These are phyloP conservation scores for Amblyornis subalaris DNA, from an alignment of 2,113 vertebrate species.

Conservation along the genomic window DNA sequence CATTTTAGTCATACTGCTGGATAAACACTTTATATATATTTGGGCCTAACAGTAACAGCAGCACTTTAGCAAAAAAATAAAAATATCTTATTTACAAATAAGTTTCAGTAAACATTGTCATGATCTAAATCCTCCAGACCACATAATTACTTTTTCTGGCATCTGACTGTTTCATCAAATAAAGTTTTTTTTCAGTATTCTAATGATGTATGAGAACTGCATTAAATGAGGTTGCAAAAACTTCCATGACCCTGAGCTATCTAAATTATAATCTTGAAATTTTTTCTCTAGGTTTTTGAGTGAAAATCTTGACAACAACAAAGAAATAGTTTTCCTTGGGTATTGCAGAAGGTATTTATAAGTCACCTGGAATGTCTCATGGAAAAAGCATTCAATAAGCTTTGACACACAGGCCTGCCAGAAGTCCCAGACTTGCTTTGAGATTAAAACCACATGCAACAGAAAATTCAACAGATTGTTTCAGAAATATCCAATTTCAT, in stretches of 20 bases:
- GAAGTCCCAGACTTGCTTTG: neutral
- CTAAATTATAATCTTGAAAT: neutral
- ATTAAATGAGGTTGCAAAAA: neutral
- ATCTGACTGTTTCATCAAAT: neutral
- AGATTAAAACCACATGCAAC: neutral
- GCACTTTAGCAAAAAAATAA: neutral
- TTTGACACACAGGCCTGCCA: neutral
- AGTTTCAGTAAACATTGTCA: neutral
- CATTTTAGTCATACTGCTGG: neutral
- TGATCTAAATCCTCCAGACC: neutral
- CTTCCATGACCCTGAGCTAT: neutral
- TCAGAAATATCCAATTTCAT: neutral
- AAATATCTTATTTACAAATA: neutral
- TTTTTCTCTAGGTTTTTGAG: neutral
- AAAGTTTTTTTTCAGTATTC: neutral
- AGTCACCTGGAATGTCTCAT: neutral
- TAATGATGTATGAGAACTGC: neutral
- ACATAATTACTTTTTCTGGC: neutral
- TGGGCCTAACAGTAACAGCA: rapidly evolving
- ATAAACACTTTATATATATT: neutral
- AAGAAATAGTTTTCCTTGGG: neutral
- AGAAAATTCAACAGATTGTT: neutral
- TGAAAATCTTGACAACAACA: neutral
- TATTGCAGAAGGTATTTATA: neutral
- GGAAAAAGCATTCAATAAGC: neutral